phyloP scores from a whole-genome alignment of 2,797 vertebrate genomes.

The Ptychadena robeensis region DNA sequence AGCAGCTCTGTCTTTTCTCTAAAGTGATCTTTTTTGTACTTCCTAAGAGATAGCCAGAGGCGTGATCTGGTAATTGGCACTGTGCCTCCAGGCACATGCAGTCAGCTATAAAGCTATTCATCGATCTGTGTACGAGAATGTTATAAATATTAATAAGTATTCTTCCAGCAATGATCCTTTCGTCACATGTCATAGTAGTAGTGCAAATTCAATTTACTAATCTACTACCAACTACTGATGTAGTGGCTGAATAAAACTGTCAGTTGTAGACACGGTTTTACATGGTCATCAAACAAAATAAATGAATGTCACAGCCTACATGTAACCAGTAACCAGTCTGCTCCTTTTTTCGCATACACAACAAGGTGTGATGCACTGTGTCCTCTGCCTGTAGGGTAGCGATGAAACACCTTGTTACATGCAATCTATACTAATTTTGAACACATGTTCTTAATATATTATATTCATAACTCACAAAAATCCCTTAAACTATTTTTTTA shows the following conservation, averaged over 20 bases:
- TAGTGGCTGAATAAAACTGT: background rate
- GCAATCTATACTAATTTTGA: background rate
- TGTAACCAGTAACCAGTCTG: background rate
- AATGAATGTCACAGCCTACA: background rate
- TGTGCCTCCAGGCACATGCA: constrained; percentile 21
- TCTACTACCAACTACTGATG: background rate
- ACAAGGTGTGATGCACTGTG: too few species aligned
- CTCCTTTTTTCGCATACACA: background rate
- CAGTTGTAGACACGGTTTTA: background rate
- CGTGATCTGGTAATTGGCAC: constrained; percentile 18
- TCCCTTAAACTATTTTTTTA: too few species aligned
- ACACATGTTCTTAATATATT: background rate
- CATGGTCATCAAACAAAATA: background rate
- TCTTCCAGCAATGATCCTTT: background rate
- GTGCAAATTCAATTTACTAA: background rate
- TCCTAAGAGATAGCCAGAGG: constrained; percentile 22
- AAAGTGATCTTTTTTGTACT: constrained; percentile 2
- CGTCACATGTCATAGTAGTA: background rate
- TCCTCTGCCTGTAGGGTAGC: background rate
- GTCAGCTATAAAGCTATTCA: background rate
- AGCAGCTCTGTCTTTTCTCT: background rate
- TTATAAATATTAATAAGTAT: constrained; percentile 24
- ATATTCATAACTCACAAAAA: background rate
- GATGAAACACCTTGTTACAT: background rate
- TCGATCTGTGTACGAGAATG: background rate